phyloP scores from a whole-genome alignment of 1,140 invertebrate genomes.

The Phenacoccus solenopsis region DNA sequence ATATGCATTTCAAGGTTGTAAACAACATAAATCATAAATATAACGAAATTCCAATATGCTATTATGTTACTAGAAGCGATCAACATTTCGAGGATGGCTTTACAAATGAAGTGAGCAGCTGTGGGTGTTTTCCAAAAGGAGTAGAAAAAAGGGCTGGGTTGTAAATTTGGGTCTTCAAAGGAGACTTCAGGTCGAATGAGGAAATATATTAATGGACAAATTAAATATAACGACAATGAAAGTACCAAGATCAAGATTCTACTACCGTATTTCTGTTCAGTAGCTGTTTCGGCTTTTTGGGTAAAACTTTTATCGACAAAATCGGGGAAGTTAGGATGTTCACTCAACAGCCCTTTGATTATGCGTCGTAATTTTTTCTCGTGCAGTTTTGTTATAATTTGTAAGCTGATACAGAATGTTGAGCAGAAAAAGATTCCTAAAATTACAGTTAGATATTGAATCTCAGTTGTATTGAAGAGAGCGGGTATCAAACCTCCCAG shows the following conservation, averaged over 20 bases:
- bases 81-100: background rate
- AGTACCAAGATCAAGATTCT: background rate
- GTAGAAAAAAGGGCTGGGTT: background rate
- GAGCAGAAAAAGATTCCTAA: background rate
- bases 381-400: background rate
- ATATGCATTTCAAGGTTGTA: background rate
- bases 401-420: background rate
- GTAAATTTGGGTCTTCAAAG: background rate
- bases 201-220: background rate
- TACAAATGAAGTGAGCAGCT: background rate
- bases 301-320: background rate
- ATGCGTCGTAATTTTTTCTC: background rate
- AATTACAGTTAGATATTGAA: background rate
- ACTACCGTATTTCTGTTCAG: background rate
- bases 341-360: background rate
- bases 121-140: background rate
- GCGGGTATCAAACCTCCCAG: background rate
- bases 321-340: background rate
- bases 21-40: background rate
- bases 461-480: background rate
- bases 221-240: background rate
- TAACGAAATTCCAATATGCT: background rate
- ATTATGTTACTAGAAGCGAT: background rate
- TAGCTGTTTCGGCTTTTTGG: background rate
- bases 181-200: background rate